These are phyloP conservation scores for Avahi laniger DNA, from an alignment of 2,797 vertebrate genomes.

Conservation along the genomic window DNA sequence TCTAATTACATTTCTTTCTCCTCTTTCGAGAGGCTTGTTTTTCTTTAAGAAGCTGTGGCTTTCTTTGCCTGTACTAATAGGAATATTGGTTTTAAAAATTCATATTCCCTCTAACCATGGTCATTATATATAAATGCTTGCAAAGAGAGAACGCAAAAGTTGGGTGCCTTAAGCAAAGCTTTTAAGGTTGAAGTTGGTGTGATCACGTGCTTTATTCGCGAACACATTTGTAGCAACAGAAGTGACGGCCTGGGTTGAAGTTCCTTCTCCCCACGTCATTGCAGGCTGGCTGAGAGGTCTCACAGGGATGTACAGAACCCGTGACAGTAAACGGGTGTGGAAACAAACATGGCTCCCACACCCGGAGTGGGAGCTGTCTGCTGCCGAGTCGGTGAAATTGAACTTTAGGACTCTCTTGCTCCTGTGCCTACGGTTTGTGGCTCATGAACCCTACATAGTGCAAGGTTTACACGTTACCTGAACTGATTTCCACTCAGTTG, in stretches of 20 bases:
- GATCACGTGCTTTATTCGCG: neutral
- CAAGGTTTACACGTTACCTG: neutral
- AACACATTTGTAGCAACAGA: neutral
- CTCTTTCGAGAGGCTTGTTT: conserved; percentile 54
- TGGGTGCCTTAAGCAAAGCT: neutral
- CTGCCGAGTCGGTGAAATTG: neutral
- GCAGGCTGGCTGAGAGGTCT: neutral
- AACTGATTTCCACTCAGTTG: neutral
- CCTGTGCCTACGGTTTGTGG: neutral
- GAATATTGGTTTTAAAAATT: conserved; percentile 62
- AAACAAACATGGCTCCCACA: neutral
- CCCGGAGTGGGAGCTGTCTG: neutral
- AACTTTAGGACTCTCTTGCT: neutral
- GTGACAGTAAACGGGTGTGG: neutral
- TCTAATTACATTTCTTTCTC: conserved; percentile 66
- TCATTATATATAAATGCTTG: conserved; percentile 23
- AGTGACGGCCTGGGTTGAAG: neutral
- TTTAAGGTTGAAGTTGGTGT: neutral
- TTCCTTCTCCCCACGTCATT: neutral
- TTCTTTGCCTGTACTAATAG: conserved; percentile 32
- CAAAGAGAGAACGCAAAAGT: neutral
- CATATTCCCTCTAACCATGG: neutral
- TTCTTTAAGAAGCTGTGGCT: conserved; percentile 10
- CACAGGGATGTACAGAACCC: neutral
- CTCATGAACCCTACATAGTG: neutral